A percentile compares a stretch with the other conserved stretches of the same genome.
phyloP scores from a whole-genome alignment of 2,888 invertebrate species.

The Hirtodrosophila trivittata region DNA sequence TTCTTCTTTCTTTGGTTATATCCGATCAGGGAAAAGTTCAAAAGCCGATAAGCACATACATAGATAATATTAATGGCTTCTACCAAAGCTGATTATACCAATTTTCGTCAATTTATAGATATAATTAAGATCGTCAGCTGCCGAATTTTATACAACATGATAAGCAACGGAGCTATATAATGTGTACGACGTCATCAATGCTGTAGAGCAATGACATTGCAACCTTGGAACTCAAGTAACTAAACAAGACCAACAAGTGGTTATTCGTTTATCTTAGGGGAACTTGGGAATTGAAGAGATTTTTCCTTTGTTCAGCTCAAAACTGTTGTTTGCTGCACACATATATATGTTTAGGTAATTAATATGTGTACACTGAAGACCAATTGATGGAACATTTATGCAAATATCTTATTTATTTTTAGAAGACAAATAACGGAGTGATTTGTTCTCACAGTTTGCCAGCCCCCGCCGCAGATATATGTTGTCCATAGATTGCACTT shows the following conservation, averaged over 20 bases:
- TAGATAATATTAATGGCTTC: no score
- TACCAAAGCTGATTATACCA: no score
- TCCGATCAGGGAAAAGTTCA: no score
- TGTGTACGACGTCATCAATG: constrained; percentile 23
- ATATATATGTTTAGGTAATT: neutral
- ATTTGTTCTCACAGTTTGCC: constrained; percentile 22
- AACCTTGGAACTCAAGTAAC: constrained; percentile 53
- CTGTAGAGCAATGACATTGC: constrained; percentile 44
- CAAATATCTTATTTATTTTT: constrained; percentile 66
- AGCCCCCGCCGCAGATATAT: constrained; percentile 15
- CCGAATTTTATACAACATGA: constrained; percentile 29
- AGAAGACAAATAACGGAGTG: constrained; percentile 31
- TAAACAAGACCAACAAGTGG: constrained; percentile 67
- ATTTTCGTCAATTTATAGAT: no score
- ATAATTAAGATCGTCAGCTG: constrained; percentile 24
- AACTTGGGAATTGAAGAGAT: constrained; percentile 5
- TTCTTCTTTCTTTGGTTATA: no score
- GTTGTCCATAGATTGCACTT: constrained; percentile 20
- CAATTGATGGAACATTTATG: constrained; percentile 35
- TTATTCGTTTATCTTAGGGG: constrained; percentile 27
- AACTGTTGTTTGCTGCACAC: no score
- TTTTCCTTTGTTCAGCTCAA: neutral
- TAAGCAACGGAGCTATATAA: constrained; percentile 31
- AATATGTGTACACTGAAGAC: constrained; percentile 19
- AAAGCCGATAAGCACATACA: no score